Base-by-base conservation (phyloP, 2,888 invertebrate genomes). In the Ophonus ardosiacus region DNA sequence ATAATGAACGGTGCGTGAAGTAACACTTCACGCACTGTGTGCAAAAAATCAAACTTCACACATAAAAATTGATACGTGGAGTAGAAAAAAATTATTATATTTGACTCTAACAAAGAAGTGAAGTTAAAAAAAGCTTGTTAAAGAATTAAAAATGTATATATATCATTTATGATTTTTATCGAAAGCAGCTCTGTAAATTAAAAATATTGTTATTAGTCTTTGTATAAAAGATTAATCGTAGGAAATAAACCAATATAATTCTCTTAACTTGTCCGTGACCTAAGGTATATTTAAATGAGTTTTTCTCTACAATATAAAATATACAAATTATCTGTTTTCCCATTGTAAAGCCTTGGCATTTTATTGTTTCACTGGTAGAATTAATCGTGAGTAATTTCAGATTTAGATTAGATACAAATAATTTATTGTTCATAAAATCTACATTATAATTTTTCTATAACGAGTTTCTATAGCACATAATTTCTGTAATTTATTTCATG, bases 351-450 rank as follows among this genome's bases (percentile, higher is more conserved):
- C 80, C 80, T 80, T 80, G 80, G 61, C 80, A 80, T 80, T 80
- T 80, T 78, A 78, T 78, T 78, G 57, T 78, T 78, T 78, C 8
- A 57, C 18, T 15, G 38, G 18, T 40, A 40, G 40, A 40, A 57
- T 56, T 78, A 78, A 78, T 78, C 24, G 78, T 78, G 57, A 76
- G 15, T 56, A 15, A 79, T 79, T 79, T 31, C 57, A 59, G 59
- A 80, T 80, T 80, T 61, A 80, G 80, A 80, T 80, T 80, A 80
- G 80, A 80, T 80, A 80, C 18, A 78, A 57, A 80, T 61, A 18
- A 40, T 80, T 80, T 80, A 80, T 80, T 59, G 61, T 59, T 59
- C 31, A 80, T 78, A 78, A 78, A 78, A 57, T 56, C 18, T 51
- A 56, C 76, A 18, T 76, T 76, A 76, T 76, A 56, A 76, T 78